Evolutionary conservation across 2,888 invertebrate species (phyloP), one percentile per base, ranked within the genome.

Genomic region (Agrotis exclamationis): DNA sequence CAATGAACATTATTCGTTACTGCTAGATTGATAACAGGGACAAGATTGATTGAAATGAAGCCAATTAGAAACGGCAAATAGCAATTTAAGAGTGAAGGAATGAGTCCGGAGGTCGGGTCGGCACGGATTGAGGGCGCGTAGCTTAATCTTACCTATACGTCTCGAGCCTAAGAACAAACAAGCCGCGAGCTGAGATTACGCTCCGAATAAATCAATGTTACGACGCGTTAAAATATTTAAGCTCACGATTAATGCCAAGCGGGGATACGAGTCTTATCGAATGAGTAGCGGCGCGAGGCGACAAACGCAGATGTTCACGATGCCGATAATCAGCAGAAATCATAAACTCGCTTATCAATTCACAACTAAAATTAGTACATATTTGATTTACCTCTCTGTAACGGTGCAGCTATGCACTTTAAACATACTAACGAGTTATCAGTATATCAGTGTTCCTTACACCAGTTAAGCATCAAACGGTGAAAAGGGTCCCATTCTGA

Each of bases 171-270:
- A 92, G 93, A 93, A 95, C 95, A 96, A 96, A 96, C 96, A 96
- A 94, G 93, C 95, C 94, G 91, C 93, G 93, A 92, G 93, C 92
- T 90, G 91, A 94, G 96, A 96, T 96, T 96, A 95, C 92, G 92
- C 90, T 92, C 85, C 89, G 93, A 94, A 96, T 96, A 96, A 96
- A 96, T 96, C 96, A 96, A 95, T 96, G 95, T 95, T 95, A 94
- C 95, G 93, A 94, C 94, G 95, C 94, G 95, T 96, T 96, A 95
- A 95, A 96, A 96, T 95, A 95, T 96, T 95, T 95, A 96, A 96
- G 94, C 94, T 93, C 91, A 93, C 95, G 95, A 95, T 95, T 95
- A 96, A 95, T 95, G 95, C 91, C 87, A 89, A 90, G 89, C 74
- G 92, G 88, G 91, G 90, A 91, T 90, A 88, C 88, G 88, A 89